Conservation (phyloP, 2,888 invertebrate genomes). For the Netelia fuscicornis region DNA sequence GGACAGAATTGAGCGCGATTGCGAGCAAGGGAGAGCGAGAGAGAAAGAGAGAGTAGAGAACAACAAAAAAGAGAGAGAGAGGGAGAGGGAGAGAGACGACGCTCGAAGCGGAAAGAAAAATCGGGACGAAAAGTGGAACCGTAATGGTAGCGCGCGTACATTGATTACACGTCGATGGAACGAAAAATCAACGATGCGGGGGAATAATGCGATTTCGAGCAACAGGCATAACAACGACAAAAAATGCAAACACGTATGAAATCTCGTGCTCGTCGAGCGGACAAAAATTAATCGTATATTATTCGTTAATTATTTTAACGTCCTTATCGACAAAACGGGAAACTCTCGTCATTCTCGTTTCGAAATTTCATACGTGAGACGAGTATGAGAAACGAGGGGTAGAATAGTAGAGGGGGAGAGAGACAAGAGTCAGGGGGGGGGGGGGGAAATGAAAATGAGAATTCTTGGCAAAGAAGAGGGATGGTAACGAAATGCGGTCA, state of each 20-base stretch:
- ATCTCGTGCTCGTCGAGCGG: too few relatives aligned
- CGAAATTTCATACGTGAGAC: constrained; percentile 32
- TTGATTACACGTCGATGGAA: too few relatives aligned
- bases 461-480: constrained; percentile 54
- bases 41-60: constrained; percentile 28
- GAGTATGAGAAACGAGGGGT: neutral
- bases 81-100: constrained; percentile 25
- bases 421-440: constrained; percentile 18
- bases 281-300: too few relatives aligned
- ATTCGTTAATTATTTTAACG: too few relatives aligned
- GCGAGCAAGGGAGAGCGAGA: constrained; percentile 28
- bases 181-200: too few relatives aligned
- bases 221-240: too few relatives aligned
- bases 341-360: constrained; percentile 68
- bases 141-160: too few relatives aligned
- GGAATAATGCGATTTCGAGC: too few relatives aligned
- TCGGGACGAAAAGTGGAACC: constrained; percentile 75
- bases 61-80: neutral
- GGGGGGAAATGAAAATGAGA: constrained; percentile 60
- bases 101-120: constrained; percentile 55
- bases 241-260: too few relatives aligned
- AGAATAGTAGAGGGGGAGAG: neutral
- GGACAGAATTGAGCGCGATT: constrained; percentile 62
- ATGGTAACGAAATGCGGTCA: constrained; percentile 62
- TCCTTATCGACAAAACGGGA: too few relatives aligned